A percentile compares a stretch with the other conserved stretches of the same genome.
Conservation (phyloP, 2,113 vertebrate genomes). For the Tragelaphus scriptus region DNA sequence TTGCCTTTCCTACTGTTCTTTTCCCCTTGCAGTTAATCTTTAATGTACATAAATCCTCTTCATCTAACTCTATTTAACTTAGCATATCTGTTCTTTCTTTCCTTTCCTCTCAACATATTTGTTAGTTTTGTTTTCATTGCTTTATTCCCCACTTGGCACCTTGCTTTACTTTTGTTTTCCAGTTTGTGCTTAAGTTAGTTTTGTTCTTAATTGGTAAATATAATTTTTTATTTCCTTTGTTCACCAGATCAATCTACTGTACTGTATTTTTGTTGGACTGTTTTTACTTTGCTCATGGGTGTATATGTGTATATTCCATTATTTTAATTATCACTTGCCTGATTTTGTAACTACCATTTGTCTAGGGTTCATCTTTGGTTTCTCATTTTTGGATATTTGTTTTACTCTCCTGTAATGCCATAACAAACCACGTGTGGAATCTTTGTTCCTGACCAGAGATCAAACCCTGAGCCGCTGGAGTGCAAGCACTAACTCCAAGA, state of each 20-base stretch:
- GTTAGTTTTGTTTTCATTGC: neutral
- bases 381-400: neutral
- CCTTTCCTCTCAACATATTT: neutral
- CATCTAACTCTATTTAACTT: neutral
- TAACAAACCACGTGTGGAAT: neutral
- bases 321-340: neutral
- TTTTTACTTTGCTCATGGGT: neutral
- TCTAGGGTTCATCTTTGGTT: neutral
- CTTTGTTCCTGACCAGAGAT: neutral
- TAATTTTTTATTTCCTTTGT: no score
- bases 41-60: neutral
- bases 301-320: neutral
- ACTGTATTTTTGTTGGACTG: neutral
- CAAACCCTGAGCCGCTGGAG: neutral
- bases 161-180: no score
- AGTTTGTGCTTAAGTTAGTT: no score
- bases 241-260: no score
- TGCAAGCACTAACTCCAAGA: neutral
- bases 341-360: neutral
- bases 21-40: neutral
- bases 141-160: no score
- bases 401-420: neutral
- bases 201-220: no score
- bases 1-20: neutral
- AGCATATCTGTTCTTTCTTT: neutral